These are phyloP conservation scores for Corythoichthys intestinalis DNA, from an alignment of 2,113 vertebrate species.

Conservation along the genomic window DNA sequence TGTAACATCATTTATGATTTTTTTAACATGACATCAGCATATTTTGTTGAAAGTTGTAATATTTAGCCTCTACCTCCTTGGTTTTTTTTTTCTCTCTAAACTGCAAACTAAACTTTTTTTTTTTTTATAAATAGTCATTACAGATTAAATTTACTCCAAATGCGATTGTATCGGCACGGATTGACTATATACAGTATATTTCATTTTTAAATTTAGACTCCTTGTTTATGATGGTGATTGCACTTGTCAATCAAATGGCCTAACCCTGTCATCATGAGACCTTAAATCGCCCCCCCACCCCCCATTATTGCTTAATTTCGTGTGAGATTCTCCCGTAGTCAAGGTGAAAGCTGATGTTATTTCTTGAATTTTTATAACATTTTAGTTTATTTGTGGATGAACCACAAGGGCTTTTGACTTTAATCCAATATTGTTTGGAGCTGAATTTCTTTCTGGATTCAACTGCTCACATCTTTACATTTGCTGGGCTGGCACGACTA, in stretches of 20 bases:
- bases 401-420: neutral
- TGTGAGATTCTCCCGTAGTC: neutral
- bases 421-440: neutral
- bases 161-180: neutral
- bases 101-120: neutral
- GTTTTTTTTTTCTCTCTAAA: neutral
- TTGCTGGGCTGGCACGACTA: slow-evolving; percentile 32
- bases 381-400: neutral
- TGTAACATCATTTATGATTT: neutral
- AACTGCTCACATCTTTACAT: neutral
- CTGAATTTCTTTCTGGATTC: neutral
- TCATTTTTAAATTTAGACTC: neutral
- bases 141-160: neutral
- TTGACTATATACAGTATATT: neutral
- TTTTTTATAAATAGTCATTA: neutral
- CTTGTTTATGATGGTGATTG: neutral
- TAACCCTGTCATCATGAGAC: neutral
- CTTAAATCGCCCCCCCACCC: neutral
- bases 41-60: neutral
- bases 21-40: neutral
- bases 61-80: neutral
- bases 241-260: neutral
- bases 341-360: neutral
- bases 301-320: neutral
- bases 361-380: neutral